Base-by-base conservation (phyloP, 2,113 vertebrate genomes). In the Deroptyus accipitrinus region DNA sequence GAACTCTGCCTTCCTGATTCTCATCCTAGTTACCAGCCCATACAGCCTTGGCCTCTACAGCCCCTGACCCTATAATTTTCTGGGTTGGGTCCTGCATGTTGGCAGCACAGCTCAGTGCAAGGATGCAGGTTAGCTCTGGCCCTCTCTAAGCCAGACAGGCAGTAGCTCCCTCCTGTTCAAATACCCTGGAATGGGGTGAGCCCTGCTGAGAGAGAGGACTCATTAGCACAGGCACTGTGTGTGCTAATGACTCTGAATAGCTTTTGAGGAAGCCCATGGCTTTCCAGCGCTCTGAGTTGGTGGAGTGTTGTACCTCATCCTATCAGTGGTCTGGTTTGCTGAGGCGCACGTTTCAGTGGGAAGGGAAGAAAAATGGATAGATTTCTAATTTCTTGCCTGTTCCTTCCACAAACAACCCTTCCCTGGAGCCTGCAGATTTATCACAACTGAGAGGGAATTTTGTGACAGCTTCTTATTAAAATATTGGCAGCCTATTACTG, bases 381-480 rank as follows among this genome's bases (percentile, higher is more conserved):
- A 67, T 67, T 94, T 94, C 83, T 92, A 66, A 91, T 96, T 95
- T 91, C 92, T 95, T 73, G 35, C 49, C 77, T 3, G 0, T 68
- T 96, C 44, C 88, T 96, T 96, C 92, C 72, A 85, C 95, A 96
- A 96, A 95, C 92, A 93, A 27, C 76, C 31, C 46, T 93, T 73
- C 91, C 92, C 88, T 82, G 42, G 74, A 85, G 95, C 88, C 78
- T 59, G 59, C 46, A 95, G 91, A 96, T 96, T 94, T 94, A 96
- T 95, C 92, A 93, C 70, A 88, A 91, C 77, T 91, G 91, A 96
- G 81, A 79, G 74, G 62, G 94, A 94, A 89, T 94, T 97, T 93
- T 96, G 81, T 95, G 96, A 91, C 96, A 97, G 92, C 96, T 92
- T 90, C 96, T 95, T 96, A 96, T 96, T 94, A 96, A 96, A 97